These are phyloP conservation scores for Mactra quadrangularis DNA, from an alignment of 1,140 invertebrate species.

Conservation along the genomic window DNA sequence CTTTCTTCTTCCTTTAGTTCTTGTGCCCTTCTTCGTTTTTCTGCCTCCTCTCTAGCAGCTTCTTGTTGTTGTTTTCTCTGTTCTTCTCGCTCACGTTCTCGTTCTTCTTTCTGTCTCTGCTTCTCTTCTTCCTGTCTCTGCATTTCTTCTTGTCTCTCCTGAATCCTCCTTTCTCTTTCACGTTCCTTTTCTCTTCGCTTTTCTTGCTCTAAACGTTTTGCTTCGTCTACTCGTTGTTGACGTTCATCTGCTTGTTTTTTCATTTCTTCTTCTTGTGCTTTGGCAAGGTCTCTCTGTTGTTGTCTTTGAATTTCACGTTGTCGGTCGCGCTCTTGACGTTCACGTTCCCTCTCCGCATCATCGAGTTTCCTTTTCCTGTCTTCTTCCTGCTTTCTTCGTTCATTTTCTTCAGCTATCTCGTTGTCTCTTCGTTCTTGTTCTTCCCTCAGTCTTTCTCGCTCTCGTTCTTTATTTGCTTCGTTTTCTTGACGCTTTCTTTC, in stretches of 20 bases:
- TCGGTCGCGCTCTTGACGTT: background rate
- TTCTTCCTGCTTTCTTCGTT: background rate
- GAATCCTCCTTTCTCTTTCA: constrained; percentile 49
- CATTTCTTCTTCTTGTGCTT: background rate
- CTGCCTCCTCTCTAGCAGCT: no score
- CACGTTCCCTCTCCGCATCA: background rate
- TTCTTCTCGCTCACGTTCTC: background rate
- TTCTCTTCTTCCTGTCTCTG: background rate
- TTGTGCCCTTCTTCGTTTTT: background rate
- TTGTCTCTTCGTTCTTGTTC: background rate
- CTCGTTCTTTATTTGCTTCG: constrained; percentile 4
- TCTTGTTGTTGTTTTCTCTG: background rate
- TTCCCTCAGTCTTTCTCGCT: background rate
- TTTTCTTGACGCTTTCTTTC: background rate
- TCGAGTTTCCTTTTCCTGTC: background rate
- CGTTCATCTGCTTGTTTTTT: background rate
- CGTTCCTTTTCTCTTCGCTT: constrained; percentile 37
- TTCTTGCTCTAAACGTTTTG: constrained; percentile 16
- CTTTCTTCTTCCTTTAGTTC: constrained; percentile 5
- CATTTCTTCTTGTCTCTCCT: constrained; percentile 53
- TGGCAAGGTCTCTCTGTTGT: no score
- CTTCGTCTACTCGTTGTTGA: background rate
- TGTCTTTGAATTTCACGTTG: background rate
- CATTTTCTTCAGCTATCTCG: background rate
- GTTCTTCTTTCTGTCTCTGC: background rate